Evolutionary conservation across 2,888 invertebrate species (phyloP).

Genomic region (Tetropium fuscum): DNA sequence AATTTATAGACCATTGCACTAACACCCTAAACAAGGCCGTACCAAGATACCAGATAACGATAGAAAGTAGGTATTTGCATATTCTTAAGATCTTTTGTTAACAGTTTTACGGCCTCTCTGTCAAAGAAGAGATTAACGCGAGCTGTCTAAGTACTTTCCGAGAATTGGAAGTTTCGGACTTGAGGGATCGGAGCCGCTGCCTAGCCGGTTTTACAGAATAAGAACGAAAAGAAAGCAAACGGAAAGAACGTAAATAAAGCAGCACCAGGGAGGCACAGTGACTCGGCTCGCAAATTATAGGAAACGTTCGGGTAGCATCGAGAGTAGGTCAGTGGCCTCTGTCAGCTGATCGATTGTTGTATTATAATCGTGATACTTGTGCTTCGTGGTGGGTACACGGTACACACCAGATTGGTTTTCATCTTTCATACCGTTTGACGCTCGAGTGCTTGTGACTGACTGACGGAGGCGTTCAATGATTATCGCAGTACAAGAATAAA

Average conservation of each 20-base stretch:
- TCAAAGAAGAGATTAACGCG: slow-evolving; percentile 37
- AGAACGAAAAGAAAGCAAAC: slow-evolving; percentile 20
- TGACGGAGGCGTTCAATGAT: background rate
- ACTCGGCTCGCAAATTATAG: slow-evolving; percentile 21
- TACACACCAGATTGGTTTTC: slow-evolving; percentile 12
- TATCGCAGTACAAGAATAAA: no score
- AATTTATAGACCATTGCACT: slow-evolving; percentile 29
- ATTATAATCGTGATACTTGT: slow-evolving; percentile 22
- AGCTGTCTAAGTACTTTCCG: slow-evolving; percentile 33
- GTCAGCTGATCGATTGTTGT: slow-evolving; percentile 49
- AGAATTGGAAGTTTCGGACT: slow-evolving; percentile 31
- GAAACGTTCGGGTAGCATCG: slow-evolving; percentile 37
- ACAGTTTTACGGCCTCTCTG: slow-evolving; percentile 42
- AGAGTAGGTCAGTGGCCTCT: slow-evolving; percentile 49
- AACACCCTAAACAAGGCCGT: slow-evolving; percentile 25
- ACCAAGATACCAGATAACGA: slow-evolving; percentile 34
- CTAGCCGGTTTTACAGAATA: slow-evolving; percentile 7
- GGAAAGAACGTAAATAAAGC: slow-evolving; percentile 14
- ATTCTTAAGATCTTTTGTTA: slow-evolving; percentile 42
- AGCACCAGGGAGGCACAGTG: slow-evolving; percentile 11
- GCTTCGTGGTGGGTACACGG: slow-evolving; percentile 8
- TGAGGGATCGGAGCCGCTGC: slow-evolving; percentile 9
- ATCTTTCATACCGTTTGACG: slow-evolving; percentile 7
- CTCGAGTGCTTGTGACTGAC: slow-evolving; percentile 1
- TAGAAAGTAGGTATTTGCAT: slow-evolving; percentile 45